Evolutionary conservation across 2,797 vertebrate genomes (phyloP).

Genomic region (Thaleichthys pacificus): DNA sequence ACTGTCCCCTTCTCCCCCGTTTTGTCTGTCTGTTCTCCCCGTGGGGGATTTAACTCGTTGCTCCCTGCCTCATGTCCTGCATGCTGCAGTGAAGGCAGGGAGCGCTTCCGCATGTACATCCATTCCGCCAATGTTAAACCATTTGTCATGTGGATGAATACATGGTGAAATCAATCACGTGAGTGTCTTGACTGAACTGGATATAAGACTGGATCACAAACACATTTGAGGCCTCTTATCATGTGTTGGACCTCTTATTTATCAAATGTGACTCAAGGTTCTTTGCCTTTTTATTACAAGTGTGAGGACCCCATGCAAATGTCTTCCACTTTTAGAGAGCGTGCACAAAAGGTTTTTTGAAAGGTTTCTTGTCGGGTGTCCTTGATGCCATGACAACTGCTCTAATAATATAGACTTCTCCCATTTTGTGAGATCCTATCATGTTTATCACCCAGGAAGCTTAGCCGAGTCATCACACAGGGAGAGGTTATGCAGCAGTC

Average conservation of each 20-base stretch:
- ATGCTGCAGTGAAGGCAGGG: too few species aligned
- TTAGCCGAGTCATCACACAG: constrained; percentile 3
- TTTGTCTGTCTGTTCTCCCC: too few species aligned
- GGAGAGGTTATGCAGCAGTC: not conserved
- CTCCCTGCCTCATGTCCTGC: too few species aligned
- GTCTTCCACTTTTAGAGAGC: constrained; percentile 43
- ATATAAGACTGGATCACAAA: constrained; percentile 23
- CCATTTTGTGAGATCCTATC: constrained; percentile 36
- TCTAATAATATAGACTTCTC: constrained; percentile 45
- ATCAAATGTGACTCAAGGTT: constrained; percentile 39
- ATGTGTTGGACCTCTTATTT: constrained; percentile 50
- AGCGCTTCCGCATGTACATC: too few species aligned
- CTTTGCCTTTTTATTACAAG: constrained; percentile 60
- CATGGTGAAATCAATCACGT: too few species aligned
- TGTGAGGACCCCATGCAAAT: constrained; percentile 48
- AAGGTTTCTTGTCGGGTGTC: constrained; percentile 53
- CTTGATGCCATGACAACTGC: constrained; percentile 60
- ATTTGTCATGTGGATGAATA: too few species aligned
- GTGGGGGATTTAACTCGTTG: too few species aligned
- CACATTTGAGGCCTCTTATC: constrained; percentile 38
- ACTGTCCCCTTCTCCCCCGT: too few species aligned
- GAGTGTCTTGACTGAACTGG: too few species aligned
- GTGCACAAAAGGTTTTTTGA: constrained; percentile 57
- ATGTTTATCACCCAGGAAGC: constrained; percentile 43
- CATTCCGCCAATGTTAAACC: too few species aligned